These are phyloP conservation scores for Falcaria lacertinaria DNA, from an alignment of 2,888 invertebrate species.

Conservation along the genomic window DNA sequence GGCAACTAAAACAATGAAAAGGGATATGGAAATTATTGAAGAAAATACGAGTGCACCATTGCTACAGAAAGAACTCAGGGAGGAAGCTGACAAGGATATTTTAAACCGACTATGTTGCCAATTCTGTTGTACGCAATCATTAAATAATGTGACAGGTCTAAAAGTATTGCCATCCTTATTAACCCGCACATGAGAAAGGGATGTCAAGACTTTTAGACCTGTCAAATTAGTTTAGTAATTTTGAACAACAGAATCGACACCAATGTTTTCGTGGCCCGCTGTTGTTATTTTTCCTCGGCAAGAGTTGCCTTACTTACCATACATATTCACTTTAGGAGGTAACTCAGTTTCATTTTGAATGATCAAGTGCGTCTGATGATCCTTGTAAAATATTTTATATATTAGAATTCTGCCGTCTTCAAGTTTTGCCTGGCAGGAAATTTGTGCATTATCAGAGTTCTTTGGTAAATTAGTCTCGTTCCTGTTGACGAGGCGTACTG, in stretches of 20 bases:
- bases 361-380: constrained; percentile 32
- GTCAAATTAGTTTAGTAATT: no score
- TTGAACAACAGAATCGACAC: no score
- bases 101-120: no score
- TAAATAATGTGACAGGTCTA: no score
- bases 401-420: constrained; percentile 38
- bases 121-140: no score
- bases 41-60: neutral
- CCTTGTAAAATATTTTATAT: constrained; percentile 43
- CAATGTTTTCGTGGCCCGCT: no score
- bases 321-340: constrained; percentile 39
- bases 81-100: no score
- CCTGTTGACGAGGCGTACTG: constrained; percentile 32
- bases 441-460: constrained; percentile 27
- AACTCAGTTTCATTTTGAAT: constrained; percentile 52
- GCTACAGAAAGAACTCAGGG: no score
- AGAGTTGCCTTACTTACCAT: constrained; percentile 63
- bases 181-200: no score
- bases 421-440: constrained; percentile 39
- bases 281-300: no score
- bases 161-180: no score
- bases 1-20: constrained; percentile 34
- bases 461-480: constrained; percentile 34
- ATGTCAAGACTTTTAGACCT: no score
- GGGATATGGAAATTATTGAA: constrained; percentile 1